These are phyloP conservation scores for Isaurus tuberculatus DNA, from an alignment of 92 coral and sea anemone species.

Conservation along the genomic window DNA sequence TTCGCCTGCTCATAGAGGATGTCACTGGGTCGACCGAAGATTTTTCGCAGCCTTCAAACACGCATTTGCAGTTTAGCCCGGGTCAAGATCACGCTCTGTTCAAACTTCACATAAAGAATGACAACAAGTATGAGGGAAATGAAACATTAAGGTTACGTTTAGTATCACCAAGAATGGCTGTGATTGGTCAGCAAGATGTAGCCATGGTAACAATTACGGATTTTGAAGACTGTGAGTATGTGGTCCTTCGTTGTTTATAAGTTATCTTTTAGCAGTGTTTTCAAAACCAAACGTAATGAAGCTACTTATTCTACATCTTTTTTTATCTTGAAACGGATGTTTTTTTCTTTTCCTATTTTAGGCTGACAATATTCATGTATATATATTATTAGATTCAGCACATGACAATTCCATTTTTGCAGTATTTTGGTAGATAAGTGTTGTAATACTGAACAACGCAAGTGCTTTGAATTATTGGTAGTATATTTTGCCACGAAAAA, in stretches of 20 bases:
- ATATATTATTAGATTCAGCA: too few relatives aligned
- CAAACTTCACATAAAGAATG: constrained; percentile 82
- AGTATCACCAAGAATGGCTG: constrained; percentile 78
- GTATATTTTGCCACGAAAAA: too few relatives aligned
- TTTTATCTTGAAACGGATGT: too few relatives aligned
- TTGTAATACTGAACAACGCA: too few relatives aligned
- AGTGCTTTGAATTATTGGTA: too few relatives aligned
- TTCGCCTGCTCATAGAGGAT: constrained; percentile 68
- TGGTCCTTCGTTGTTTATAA: background rate
- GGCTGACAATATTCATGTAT: too few relatives aligned
- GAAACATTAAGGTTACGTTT: constrained; percentile 77
- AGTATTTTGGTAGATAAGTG: too few relatives aligned
- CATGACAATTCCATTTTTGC: too few relatives aligned
- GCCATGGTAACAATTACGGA: constrained; percentile 79
- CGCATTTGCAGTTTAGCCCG: constrained; percentile 94
- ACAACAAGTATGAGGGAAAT: constrained; percentile 66
- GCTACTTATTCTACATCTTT: too few relatives aligned
- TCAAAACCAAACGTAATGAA: too few relatives aligned
- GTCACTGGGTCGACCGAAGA: constrained; percentile 79
- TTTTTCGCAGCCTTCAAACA: constrained; percentile 70
- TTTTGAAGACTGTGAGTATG: constrained; percentile 86
- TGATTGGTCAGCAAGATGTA: constrained; percentile 66
- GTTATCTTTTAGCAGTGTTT: background rate
- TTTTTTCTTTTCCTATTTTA: too few relatives aligned
- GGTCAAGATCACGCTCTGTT: constrained; percentile 81